Base-by-base conservation (phyloP, 2,888 invertebrate species). In the Lathronympha strigana region DNA sequence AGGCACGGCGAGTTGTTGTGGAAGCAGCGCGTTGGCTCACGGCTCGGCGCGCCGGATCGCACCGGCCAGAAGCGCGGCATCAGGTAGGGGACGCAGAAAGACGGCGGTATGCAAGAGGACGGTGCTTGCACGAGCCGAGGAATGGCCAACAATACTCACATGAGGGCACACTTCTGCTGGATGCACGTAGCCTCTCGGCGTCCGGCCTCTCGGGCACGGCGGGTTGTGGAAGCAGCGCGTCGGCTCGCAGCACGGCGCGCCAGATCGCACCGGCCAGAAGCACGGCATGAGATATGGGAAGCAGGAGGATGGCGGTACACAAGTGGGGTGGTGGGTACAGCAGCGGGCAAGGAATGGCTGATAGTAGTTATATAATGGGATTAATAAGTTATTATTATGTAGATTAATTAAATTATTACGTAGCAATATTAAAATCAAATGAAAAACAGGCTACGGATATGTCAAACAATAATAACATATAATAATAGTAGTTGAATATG, bases 201-300 rank as follows among this genome's bases (percentile, higher is more conserved):
- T 15, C 9, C 66, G 36, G 1, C 21, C 17, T n/a, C n/a, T 54
- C 15, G 40, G 66, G 66, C 91, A 92, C 0, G 89, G 89, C 0
- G 91, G 91, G 64, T 84, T 88, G 71, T 92, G 91, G 77, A 92
- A 92, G 75, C 91, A 92, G 13, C 76, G 72, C 0, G 74, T 58
- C 0, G 91, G 90, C 1, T 76, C 72, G 61, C 73, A 75, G 71
- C 91, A 92, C 0, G 91, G 90, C 0, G 91, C 90, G 1, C 80
- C 77, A 0, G 86, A 70, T 2, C 88, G 72, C 0, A 87, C 76
- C 0, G 90, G 90, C 91, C 90, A 91, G 79, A 72, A 90, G 70
- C 91, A 92, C 0, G 91, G 91, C 87, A 86, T 86, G 54, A 89
- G 73, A 72, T 87, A 90, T 0, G 90, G 90, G 70, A 87, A 91